phyloP scores from a whole-genome alignment of 2,113 vertebrate species.

The Gobiocypris rarus region DNA sequence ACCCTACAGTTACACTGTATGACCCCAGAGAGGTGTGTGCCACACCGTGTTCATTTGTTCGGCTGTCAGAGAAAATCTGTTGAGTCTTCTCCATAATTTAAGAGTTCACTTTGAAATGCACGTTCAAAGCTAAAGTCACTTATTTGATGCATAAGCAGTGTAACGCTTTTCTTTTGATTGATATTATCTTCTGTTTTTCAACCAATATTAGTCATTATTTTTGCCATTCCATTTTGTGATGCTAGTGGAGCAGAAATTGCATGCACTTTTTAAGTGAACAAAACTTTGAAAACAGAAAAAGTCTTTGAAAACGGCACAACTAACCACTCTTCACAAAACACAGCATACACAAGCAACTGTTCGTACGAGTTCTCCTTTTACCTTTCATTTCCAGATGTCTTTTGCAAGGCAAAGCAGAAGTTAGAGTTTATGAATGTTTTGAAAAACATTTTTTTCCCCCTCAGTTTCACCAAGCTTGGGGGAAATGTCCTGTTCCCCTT shows the following conservation, averaged over 20 bases:
- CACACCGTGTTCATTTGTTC: not conserved
- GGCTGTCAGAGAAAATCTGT: not conserved
- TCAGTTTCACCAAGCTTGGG: not conserved
- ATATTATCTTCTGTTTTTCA: not conserved
- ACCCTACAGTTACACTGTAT: not conserved
- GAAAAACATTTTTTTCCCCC: not conserved
- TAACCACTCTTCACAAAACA: too few relatives aligned
- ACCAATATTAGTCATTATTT: not conserved
- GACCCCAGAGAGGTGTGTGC: not conserved
- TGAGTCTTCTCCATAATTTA: not conserved
- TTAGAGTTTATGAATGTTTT: not conserved
- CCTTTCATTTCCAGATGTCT: not conserved
- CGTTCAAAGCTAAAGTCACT: not conserved
- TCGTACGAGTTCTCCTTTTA: not conserved
- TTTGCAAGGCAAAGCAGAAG: slow-evolving; percentile 7
- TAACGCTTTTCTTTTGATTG: too few relatives aligned
- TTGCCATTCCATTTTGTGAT: not conserved
- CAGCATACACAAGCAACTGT: not conserved
- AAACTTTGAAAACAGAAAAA: too few relatives aligned
- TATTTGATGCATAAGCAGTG: not conserved
- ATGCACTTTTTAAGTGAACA: not conserved
- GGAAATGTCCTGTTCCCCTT: not conserved
- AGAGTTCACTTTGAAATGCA: not conserved
- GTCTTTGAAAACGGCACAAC: not conserved
- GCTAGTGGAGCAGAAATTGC: not conserved